Evolutionary conservation across 2,797 vertebrate species (phyloP).

Genomic region (Rhodeus uyekii): DNA sequence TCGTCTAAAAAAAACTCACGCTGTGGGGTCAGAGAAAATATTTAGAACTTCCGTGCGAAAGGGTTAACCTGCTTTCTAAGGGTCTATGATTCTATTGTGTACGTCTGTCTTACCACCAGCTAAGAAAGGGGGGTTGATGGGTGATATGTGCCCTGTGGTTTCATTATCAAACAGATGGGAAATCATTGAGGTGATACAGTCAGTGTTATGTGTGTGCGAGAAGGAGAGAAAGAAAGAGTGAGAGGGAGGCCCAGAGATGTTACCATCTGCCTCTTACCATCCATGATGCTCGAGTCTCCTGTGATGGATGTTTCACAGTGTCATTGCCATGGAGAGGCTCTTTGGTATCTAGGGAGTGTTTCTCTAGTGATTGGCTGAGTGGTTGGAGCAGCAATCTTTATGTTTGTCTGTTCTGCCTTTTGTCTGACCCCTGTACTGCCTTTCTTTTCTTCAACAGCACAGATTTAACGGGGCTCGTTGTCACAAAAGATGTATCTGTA

Average conservation of each 20-base stretch:
- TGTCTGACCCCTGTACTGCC: constrained; percentile 13
- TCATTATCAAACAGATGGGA: constrained; percentile 37
- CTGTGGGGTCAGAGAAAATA: no score
- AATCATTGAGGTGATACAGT: constrained; percentile 43
- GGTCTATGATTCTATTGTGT: constrained; percentile 24
- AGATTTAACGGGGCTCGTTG: not conserved
- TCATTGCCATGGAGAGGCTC: constrained; percentile 38
- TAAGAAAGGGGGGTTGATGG: constrained; percentile 4
- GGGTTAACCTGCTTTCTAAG: constrained; percentile 34
- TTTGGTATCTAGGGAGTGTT: constrained; percentile 34
- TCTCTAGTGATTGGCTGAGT: constrained; percentile 30
- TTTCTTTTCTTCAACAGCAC: constrained; percentile 6
- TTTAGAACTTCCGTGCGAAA: no score
- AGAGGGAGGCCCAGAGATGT: constrained; percentile 16
- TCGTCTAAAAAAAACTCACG: no score
- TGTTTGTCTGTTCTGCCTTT: constrained; percentile 27
- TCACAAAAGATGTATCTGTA: not conserved
- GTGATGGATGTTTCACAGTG: constrained; percentile 44
- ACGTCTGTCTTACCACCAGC: constrained; percentile 14
- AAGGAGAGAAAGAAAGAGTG: not conserved
- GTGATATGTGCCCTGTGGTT: constrained; percentile 35
- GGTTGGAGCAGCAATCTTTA: constrained; percentile 8
- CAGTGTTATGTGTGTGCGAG: constrained; percentile 19
- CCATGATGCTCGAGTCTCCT: constrained; percentile 19
- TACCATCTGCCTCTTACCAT: constrained; percentile 40